Evolutionary conservation across 2,113 vertebrate genomes (phyloP), one percentile per base, ranked within the genome.

Genomic region (Lucifuga dentata): DNA sequence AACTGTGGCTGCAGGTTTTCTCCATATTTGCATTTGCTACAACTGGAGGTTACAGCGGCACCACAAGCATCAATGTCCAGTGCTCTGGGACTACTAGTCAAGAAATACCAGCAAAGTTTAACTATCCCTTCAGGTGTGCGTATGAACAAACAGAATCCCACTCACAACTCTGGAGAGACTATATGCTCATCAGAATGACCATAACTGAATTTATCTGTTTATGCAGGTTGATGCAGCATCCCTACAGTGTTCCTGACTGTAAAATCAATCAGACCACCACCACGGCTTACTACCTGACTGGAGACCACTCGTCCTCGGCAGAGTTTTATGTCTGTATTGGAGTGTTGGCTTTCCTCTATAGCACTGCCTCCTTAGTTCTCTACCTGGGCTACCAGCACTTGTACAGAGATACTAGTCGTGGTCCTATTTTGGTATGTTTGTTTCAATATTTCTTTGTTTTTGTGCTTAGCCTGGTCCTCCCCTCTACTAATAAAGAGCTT

Each of bases 11-110:
- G 26, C 64, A 99, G 97, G 90, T 97, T 26, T 98, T 98, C 59
- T 90, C 96, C 80, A 95, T 98, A 88, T 98, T 98, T 66, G 95
- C 97, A 68, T 99, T 98, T 74, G 96, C 96, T 36, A 93, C 94
- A 17, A 95, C 95, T 17, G 94, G 92, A 64, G 95, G 95, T 43
- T 98, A 95, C 91, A 92, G 93, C 4, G 95, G 96, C 20, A 90
- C 91, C 50, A 93, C 92, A 1, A 94, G 89, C 59, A 80, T 94
- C 49, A 93, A 85, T 9, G 64, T 99, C 56, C 62, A 51, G 3
- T 99, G 97, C 69, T 2, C 61, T 1, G 8, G 60, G 16, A 7
- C 1, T 8, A 0, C 3, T 48, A 83, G 9, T 76, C n/a, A 71
- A n/a, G 75, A 88, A 75, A 84, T 98, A 63, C 48, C 51, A 0